These are phyloP conservation scores for Alloscopus bannaensis DNA, from an alignment of 2,888 invertebrate genomes.

Conservation along the genomic window DNA sequence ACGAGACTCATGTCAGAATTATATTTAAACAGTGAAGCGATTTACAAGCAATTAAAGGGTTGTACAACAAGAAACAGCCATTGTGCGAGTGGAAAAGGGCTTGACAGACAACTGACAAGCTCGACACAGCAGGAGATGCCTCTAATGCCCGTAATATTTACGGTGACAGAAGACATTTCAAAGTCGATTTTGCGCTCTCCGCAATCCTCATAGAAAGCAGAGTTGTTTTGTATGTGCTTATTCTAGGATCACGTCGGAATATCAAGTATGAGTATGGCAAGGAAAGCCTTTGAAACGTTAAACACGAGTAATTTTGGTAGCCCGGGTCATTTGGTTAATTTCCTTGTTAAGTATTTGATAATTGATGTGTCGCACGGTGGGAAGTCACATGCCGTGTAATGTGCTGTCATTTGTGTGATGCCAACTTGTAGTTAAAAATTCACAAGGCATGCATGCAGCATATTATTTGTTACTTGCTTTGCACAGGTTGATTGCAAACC, in stretches of 20 bases:
- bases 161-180: background rate
- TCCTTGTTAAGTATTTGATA: conserved; percentile 30
- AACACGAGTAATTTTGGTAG: background rate
- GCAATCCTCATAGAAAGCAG: no score
- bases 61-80: background rate
- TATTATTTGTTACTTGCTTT: background rate
- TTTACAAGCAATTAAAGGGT: background rate
- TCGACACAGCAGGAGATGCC: background rate
- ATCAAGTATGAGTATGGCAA: no score
- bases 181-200: background rate
- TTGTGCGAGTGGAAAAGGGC: conserved; percentile 1
- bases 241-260: no score
- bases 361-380: conserved; percentile 18
- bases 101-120: conserved; percentile 17
- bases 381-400: background rate
- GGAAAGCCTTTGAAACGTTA: background rate
- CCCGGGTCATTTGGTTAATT: conserved; percentile 24
- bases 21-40: no score
- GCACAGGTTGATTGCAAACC: background rate
- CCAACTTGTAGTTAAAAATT: background rate
- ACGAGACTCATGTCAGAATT: no score
- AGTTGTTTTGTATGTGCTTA: no score
- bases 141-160: background rate
- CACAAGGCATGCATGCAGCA: background rate
- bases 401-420: background rate